Base-by-base conservation (phyloP, 2,797 vertebrate genomes). In the Columba guinea region DNA sequence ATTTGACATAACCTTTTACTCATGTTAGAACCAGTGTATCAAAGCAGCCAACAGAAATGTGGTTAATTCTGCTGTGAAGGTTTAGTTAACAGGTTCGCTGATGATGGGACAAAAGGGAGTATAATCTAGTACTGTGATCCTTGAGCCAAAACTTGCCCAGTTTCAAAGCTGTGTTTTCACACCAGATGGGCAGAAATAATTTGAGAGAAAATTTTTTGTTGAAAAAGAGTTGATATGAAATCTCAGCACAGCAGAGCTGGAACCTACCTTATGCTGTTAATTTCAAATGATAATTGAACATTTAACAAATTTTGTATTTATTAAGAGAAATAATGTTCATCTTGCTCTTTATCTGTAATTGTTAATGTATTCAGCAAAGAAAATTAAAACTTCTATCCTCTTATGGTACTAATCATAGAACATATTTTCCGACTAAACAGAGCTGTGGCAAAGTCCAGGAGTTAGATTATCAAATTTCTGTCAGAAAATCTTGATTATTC, bases 121-220 rank as follows among this genome's bases (percentile, higher is more conserved):
- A 27, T 24, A 81, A 35, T 24, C 30, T 60, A 73, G n/a, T 51
- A 22, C 24, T 35, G 13, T 24, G 55, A 73, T 26, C 52, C 18
- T 21, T 34, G 18, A 79, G 44, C 28, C 37, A 65, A 89, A 93
- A 85, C 8, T 35, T 71, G 52, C 7, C 35, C 5, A 30, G 3
- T 83, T 85, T 81, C 53, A 67, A 81, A 84, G 58, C 51, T 75
- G 44, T 48, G 13, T 75, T 91, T 92, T 83, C 82, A 93, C 82
- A 69, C 7, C 26, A 76, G 55, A 52, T 10, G 37, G 30, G 39
- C 23, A 89, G 68, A 71, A 84, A 63, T 27, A 70, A 53, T 67
- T 74, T 32, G 56, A 88, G 44, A 74, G 21, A 26, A 79, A 28
- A 26, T 39, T 62, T 78, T 63, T 11, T 67, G 37, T 67, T 39